Conservation (phyloP, 23 tunicate species). For the Clavelina lepadiformis region DNA sequence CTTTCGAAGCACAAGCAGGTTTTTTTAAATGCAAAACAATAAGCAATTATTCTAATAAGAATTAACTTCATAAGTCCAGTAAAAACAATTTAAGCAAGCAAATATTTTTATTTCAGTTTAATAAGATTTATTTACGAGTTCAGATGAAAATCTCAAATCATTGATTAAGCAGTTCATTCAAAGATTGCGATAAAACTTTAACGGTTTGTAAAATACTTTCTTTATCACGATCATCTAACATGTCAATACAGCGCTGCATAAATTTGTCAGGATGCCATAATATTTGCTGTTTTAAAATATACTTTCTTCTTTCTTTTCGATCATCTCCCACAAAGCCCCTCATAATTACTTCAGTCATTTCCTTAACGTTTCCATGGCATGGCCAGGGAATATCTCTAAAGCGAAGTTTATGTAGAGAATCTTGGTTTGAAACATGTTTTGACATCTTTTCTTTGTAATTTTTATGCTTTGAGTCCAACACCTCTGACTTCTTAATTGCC, state of each 20-base stretch:
- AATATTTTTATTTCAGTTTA: too few relatives aligned
- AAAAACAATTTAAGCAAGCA: too few relatives aligned
- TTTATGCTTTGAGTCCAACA: conserved; percentile 45
- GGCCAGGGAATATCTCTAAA: conserved; percentile 98
- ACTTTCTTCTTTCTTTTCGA: conserved; percentile 29
- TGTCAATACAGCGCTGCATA: conserved; percentile 46
- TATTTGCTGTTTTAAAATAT: conserved; percentile 61
- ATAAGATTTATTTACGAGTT: too few relatives aligned
- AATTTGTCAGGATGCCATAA: conserved; percentile 98
- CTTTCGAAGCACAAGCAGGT: too few relatives aligned
- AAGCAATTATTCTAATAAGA: too few relatives aligned
- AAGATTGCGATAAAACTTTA: conserved; percentile 63
- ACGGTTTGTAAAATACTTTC: conserved; percentile 85
- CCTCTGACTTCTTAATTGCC: conserved; percentile 38
- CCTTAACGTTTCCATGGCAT: conserved; percentile 75
- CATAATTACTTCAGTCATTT: conserved; percentile 93
- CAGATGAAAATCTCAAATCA: too few relatives aligned
- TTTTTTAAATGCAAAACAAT: too few relatives aligned
- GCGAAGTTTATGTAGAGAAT: conserved; percentile 28
- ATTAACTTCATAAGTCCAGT: too few relatives aligned
- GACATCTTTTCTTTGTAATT: conserved; percentile 48
- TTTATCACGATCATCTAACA: conserved; percentile 49
- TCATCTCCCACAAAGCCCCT: conserved; percentile 27
- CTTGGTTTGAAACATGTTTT: conserved; percentile 10
- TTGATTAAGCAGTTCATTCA: conserved; percentile 66